These are phyloP conservation scores for Polypedilum pembai DNA, from an alignment of 1,140 invertebrate species.

Conservation along the genomic window DNA sequence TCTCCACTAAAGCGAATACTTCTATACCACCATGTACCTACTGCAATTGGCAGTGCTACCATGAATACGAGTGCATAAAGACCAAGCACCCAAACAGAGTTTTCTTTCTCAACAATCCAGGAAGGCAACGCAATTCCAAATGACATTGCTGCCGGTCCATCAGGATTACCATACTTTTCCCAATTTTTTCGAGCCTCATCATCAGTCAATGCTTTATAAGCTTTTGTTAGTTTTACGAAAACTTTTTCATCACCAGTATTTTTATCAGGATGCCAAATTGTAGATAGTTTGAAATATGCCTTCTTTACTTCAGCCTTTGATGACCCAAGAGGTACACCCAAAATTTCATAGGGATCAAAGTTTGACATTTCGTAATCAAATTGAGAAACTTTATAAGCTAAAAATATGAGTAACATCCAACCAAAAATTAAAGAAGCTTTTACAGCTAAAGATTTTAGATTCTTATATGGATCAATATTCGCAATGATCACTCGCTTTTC, in stretches of 20 bases:
- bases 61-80: constrained; percentile 96
- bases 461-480: constrained; percentile 77
- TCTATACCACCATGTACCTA: constrained; percentile 98
- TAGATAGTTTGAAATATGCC: constrained; percentile 87
- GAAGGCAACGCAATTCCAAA: constrained; percentile 99
- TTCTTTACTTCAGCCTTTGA: constrained; percentile 86
- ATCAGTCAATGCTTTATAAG: constrained; percentile 87
- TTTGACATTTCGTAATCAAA: constrained; percentile 97
- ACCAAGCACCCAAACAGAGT: constrained; percentile 94
- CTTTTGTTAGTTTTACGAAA: constrained; percentile 97
- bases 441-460: constrained; percentile 61
- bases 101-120: constrained; percentile 99
- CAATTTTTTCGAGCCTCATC: constrained; percentile 95
- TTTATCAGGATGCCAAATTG: constrained; percentile 95
- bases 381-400: constrained; percentile 94
- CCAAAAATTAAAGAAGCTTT: constrained; percentile 66
- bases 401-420: constrained; percentile 78
- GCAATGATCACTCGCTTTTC: constrained; percentile 76
- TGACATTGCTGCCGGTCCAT: constrained; percentile 96
- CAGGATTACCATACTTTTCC: constrained; percentile 98
- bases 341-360: constrained; percentile 97
- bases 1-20: constrained; percentile 95
- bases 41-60: constrained; percentile 86
- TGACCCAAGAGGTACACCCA: constrained; percentile 77
- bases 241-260: constrained; percentile 94